A percentile compares a stretch with the other conserved stretches of the same genome.
Conservation (phyloP, 2,797 vertebrate genomes). For the Salarias fasciatus region DNA sequence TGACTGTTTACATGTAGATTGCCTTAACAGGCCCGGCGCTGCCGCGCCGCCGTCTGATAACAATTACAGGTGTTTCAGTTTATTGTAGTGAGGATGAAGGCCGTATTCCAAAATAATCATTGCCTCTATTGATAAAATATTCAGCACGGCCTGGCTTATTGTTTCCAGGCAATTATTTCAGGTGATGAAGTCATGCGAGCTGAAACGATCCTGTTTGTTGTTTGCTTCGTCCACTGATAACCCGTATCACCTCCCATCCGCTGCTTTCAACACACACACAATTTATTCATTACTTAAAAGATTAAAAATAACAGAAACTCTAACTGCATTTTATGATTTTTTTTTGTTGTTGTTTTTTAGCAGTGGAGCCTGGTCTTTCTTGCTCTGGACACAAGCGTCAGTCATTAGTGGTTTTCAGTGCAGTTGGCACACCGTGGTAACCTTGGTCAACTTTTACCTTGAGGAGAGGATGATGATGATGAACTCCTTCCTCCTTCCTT, state of each 20-base stretch:
- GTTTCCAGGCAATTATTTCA: conserved; percentile 23
- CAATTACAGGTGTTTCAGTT: conserved; percentile 80
- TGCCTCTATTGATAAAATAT: conserved; percentile 14
- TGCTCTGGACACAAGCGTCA: no score
- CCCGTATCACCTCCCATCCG: background rate
- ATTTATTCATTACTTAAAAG: background rate
- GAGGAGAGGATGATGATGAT: no score
- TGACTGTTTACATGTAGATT: conserved; percentile 71
- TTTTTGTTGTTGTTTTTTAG: background rate
- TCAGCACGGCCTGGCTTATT: conserved; percentile 1
- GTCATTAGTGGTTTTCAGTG: no score
- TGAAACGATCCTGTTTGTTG: background rate
- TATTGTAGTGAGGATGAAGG: conserved; percentile 46
- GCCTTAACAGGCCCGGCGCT: conserved; percentile 68
- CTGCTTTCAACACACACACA: background rate
- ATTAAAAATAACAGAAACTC: background rate
- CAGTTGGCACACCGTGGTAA: no score
- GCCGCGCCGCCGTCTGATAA: conserved; percentile 69
- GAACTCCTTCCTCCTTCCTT: no score
- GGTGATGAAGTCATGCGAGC: conserved; percentile 3
- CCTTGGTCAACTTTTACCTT: no score
- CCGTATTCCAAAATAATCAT: conserved; percentile 45
- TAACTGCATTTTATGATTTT: background rate
- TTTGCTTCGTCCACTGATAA: background rate
- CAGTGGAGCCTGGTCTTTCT: background rate